Evolutionary conservation across 2,797 vertebrate genomes (phyloP), one percentile per base, ranked within the genome.

Genomic region (Myotis pilosus): DNA sequence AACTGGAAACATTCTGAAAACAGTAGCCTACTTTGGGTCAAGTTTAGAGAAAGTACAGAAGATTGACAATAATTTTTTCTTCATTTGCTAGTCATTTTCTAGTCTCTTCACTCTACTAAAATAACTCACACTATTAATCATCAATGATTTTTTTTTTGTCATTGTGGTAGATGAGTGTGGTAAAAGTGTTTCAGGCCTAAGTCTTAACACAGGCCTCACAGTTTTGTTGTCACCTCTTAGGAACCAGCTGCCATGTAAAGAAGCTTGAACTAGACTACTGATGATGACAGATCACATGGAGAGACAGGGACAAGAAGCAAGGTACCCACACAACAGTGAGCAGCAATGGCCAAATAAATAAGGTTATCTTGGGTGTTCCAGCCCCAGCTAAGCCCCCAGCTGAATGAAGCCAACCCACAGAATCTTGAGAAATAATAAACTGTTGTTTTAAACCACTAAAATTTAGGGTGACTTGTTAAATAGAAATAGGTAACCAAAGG

Each of bases 351-450:
- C 55, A 85, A 33, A 22, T 16, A 72, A 75, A 25, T 49, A 68
- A 79, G 41, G n/a, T 4, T 25, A 72, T 8, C 38, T 66, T 36
- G 13, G 53, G 47, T 47, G 41, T 62, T 83, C 47, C 23, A 72
- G 38, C 6, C 23, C 11, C 78, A 86, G 12, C 47, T 69, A 76
- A 47, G 28, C 4, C 38, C 20, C 72, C 33, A 74, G 33, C 33
- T 69, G 33, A 87, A 76, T 69, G 44, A 66, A 75, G 23, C 36
- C 74, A 49, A 64, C 25, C 19, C 53, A 76, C 9, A 72, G 23
- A 79, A 55, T 62, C 72, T 20, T 80, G 81, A 75, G 75, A 93
- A 84, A 87, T 69, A 94, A 89, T 92, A 44, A 75, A 86, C 11
- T 41, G 17, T 30, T 81, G 19, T 25, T 36, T 47, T 62, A 33